These are phyloP conservation scores for Cepaea hortensis DNA, from an alignment of 2,888 invertebrate species.

Conservation along the genomic window DNA sequence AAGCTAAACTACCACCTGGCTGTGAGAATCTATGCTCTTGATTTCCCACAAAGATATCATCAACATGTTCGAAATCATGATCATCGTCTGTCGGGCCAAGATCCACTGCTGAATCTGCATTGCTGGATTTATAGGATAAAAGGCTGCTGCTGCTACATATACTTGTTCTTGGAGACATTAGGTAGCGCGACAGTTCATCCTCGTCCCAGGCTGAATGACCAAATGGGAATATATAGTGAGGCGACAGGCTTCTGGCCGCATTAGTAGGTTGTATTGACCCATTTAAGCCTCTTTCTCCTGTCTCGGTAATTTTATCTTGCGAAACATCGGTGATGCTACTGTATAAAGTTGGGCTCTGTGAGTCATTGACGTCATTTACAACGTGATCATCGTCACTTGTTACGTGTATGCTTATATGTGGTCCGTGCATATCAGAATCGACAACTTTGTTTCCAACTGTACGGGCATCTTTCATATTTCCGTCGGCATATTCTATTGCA, in stretches of 20 bases:
- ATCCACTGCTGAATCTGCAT: slow-evolving; percentile 69
- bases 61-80: slow-evolving; percentile 30
- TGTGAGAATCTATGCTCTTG: slow-evolving; percentile 3
- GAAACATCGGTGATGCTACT: neutral
- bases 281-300: neutral
- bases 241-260: neutral
- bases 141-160: slow-evolving; percentile 62
- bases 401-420: neutral
- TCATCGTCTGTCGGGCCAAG: slow-evolving; percentile 66
- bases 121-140: slow-evolving; percentile 63
- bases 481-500: neutral
- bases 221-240: slow-evolving; percentile 32
- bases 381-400: neutral
- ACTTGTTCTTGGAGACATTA: slow-evolving; percentile 55
- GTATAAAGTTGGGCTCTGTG: neutral
- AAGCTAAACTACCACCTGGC: neutral
- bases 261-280: neutral
- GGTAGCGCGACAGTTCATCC: neutral
- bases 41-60: neutral
- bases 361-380: neutral
- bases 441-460: neutral
- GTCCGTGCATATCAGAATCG: neutral
- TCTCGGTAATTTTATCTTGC: neutral
- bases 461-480: neutral
- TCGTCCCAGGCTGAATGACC: neutral